Evolutionary conservation across 2,113 vertebrate genomes (phyloP), one percentile per base, ranked within the genome.

Genomic region (Anser brachyrhynchus): DNA sequence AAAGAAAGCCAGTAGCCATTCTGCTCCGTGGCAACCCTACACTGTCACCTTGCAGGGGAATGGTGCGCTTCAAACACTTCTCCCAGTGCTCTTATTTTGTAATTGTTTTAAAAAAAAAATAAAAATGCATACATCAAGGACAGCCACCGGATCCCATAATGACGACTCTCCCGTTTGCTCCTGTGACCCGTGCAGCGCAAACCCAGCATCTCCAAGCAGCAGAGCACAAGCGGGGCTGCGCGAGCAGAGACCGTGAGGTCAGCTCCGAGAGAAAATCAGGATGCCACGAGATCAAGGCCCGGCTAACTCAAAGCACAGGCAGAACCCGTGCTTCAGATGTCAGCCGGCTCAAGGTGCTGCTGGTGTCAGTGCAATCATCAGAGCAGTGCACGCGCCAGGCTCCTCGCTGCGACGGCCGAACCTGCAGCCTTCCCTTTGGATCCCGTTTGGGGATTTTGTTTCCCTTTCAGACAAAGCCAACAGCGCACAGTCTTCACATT

Each of bases 391-490:
- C 28, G 59, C 11, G 1, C 4, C 35, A 35, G 58, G 84, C 94
- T 95, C 87, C 95, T 93, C 13, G 3, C 87, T 29, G 93, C 3
- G 92, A 57, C 9, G 4, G 10, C 79, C 52, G 59, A 43, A 92
- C 37, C 13, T 22, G 79, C 58, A 69, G 92, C 37, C 57, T 93
- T 93, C 15, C 0, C 33, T 93, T 81, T 87, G 83, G 70, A 93
- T 96, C 91, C 80, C 13, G 82, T 78, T 89, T 95, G 88, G 86
- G 91, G 92, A 95, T 90, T 95, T 86, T 95, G 94, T 95, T 96
- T 79, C 90, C 29, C 94, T 96, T 95, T 79, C n/a, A 95, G 94
- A 96, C 92, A 97, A 96, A 96, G 92, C 92, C 79, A 94, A 75
- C 46, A 55, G 81, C 0, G 3, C 62, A 74, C 76, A 89, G 74